These are phyloP conservation scores for Philaethria dido DNA, from an alignment of 2,888 invertebrate genomes.

Conservation along the genomic window DNA sequence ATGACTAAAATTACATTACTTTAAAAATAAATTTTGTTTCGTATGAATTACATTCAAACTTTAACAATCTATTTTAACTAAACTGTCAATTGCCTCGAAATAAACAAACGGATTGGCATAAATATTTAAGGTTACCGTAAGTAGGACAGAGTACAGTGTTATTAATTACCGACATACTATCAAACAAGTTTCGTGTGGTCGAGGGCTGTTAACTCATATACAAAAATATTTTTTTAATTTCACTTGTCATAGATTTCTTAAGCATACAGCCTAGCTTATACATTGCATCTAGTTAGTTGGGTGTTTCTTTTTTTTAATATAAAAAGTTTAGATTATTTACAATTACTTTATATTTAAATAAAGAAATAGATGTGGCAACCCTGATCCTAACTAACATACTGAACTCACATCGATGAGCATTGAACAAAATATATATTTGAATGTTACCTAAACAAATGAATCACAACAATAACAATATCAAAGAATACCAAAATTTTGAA, in stretches of 20 bases:
- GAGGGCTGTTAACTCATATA: slow-evolving; percentile 24
- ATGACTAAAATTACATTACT: no score
- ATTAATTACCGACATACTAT: slow-evolving; percentile 54
- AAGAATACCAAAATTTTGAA: neutral
- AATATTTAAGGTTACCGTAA: slow-evolving; percentile 49
- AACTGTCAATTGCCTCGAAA: slow-evolving; percentile 32
- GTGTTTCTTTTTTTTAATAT: neutral
- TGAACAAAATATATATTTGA: slow-evolving; percentile 30
- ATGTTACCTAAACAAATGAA: neutral
- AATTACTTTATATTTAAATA: neutral
- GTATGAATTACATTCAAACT: neutral
- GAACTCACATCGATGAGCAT: slow-evolving; percentile 44
- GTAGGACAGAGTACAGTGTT: slow-evolving; percentile 53
- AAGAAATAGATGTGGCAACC: neutral
- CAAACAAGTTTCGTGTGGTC: slow-evolving; percentile 45
- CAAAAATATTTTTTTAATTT: neutral
- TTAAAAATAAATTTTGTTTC: no score
- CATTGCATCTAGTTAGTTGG: neutral
- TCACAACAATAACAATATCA: neutral
- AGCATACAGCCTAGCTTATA: neutral
- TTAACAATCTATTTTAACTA: slow-evolving; percentile 2
- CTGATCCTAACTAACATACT: slow-evolving; percentile 12
- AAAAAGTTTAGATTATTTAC: neutral
- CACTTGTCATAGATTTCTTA: neutral
- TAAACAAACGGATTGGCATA: slow-evolving; percentile 45